These are phyloP conservation scores for Strix aluco DNA, from an alignment of 2,113 vertebrate species.

Conservation along the genomic window DNA sequence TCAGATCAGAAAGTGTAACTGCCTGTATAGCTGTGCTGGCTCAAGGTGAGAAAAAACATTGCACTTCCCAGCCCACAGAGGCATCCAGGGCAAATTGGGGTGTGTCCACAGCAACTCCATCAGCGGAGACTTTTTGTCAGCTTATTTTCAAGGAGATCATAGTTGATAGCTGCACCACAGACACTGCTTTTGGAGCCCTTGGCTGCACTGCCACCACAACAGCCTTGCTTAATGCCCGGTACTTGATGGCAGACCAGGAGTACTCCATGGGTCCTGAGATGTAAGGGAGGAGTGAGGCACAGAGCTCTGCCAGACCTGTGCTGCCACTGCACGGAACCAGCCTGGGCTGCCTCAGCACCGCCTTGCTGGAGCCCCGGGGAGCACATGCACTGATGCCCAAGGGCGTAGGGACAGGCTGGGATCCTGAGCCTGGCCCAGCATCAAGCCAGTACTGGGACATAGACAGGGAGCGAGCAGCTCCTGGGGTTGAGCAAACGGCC, in stretches of 20 bases:
- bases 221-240: not conserved
- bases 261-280: not conserved
- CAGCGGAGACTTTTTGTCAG: not conserved
- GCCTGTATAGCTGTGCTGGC: not conserved
- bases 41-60: not conserved
- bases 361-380: not conserved
- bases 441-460: not conserved
- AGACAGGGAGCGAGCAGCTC: not conserved
- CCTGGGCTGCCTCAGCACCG: not conserved
- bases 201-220: not conserved
- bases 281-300: not conserved
- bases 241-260: not conserved
- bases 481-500: not conserved
- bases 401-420: not conserved
- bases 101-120: not conserved
- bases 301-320: not conserved
- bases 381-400: not conserved
- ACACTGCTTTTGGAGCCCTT: not conserved
- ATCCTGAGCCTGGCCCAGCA: not conserved
- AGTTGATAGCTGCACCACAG: not conserved
- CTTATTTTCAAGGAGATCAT: not conserved
- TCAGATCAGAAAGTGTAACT: not conserved
- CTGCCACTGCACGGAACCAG: not conserved
- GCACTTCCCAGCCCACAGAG: not conserved
- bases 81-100: accelerated